A percentile compares a stretch with the other conserved stretches of the same genome.
phyloP scores from a whole-genome alignment of 2,113 vertebrate species.

The Sander lucioperca region DNA sequence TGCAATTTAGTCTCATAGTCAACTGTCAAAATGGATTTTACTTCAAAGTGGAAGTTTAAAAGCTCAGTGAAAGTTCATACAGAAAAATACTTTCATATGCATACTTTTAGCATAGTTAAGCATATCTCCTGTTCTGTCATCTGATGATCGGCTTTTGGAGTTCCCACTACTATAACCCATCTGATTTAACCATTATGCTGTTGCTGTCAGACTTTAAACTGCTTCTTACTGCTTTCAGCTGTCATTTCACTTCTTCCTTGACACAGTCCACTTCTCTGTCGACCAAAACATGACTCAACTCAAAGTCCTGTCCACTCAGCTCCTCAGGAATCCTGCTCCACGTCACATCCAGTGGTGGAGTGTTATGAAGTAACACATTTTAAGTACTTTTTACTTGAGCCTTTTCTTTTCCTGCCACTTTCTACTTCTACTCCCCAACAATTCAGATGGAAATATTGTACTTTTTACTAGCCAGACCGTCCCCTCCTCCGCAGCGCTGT shows the following conservation, averaged over 20 bases:
- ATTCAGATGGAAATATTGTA: too few species aligned
- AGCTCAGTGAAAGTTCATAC: not conserved
- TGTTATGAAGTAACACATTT: too few species aligned
- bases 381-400: too few species aligned
- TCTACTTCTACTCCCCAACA: too few species aligned
- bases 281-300: slow-evolving; percentile 25
- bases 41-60: not conserved
- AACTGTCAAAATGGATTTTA: not conserved
- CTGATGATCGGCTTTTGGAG: not conserved
- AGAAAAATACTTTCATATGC: slow-evolving; percentile 9
- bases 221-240: slow-evolving; percentile 33
- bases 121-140: slow-evolving; percentile 26
- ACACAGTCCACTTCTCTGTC: slow-evolving; percentile 4
- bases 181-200: slow-evolving; percentile 42
- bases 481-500: too few species aligned
- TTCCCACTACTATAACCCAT: slow-evolving; percentile 13
- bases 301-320: slow-evolving; percentile 14
- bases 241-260: slow-evolving; percentile 34
- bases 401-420: too few species aligned
- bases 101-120: slow-evolving; percentile 21
- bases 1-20: slow-evolving; percentile 1
- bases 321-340: slow-evolving; percentile 3
- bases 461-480: too few species aligned
- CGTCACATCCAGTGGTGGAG: not conserved
- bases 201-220: not conserved